Conservation (phyloP, 2,888 invertebrate species). For the Achlya flavicornis region DNA sequence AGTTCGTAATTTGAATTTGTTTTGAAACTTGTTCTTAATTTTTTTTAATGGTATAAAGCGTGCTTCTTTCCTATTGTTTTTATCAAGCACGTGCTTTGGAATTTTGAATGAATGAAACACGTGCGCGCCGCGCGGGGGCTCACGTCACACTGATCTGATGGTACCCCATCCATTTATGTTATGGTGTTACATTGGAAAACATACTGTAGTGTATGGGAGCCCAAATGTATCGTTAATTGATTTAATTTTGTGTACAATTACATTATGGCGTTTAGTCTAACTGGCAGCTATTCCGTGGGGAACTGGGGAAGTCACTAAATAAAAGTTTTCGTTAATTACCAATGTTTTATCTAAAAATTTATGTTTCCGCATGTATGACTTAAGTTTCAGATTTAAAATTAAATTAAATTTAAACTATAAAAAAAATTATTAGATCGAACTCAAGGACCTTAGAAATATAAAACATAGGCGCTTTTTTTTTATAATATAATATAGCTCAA, state of each 20-base stretch:
- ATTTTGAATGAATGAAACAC: slow-evolving; percentile 27
- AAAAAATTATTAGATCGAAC: too few relatives aligned
- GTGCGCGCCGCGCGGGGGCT: slow-evolving; percentile 44
- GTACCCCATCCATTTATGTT: slow-evolving; percentile 36
- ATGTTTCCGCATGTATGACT: too few relatives aligned
- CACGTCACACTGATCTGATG: slow-evolving; percentile 51
- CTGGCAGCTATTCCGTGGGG: neutral
- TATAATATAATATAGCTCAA: too few relatives aligned
- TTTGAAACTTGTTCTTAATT: neutral
- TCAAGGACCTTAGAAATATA: too few relatives aligned
- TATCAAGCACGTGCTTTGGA: slow-evolving; percentile 2
- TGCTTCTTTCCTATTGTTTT: neutral
- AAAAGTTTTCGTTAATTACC: neutral
- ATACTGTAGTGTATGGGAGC: neutral
- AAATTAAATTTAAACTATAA: too few relatives aligned
- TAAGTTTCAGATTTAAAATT: too few relatives aligned
- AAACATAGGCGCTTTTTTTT: too few relatives aligned
- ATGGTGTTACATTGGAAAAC: slow-evolving; percentile 9
- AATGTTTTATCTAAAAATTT: too few relatives aligned
- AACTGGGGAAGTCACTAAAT: neutral
- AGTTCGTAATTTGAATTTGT: neutral
- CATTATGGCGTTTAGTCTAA: neutral
- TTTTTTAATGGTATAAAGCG: neutral
- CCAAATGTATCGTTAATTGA: slow-evolving; percentile 32
- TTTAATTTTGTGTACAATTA: slow-evolving; percentile 2